Conservation (phyloP, 2,113 vertebrate genomes). For the Dicrurus megarhynchus region DNA sequence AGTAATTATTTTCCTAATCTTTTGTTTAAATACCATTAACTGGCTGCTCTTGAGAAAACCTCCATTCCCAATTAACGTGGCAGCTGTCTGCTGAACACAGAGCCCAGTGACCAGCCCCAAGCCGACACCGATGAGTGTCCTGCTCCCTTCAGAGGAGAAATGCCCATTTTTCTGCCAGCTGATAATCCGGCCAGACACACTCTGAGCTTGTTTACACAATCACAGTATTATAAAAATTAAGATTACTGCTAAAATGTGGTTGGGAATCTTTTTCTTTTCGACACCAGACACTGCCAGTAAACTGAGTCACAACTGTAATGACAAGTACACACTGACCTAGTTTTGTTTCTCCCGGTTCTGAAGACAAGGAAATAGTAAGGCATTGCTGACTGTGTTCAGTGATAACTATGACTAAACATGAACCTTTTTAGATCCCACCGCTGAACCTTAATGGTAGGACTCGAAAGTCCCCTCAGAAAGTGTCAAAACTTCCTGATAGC, state of each 20-base stretch:
- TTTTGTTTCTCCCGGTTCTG: slow-evolving; percentile 47
- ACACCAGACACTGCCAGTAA: slow-evolving; percentile 39
- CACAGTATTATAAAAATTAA: background rate
- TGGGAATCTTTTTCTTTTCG: slow-evolving; percentile 6
- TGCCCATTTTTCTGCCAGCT: background rate
- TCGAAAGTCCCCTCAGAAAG: background rate
- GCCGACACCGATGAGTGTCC: background rate
- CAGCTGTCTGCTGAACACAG: slow-evolving; percentile 29
- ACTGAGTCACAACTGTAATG: slow-evolving; percentile 52
- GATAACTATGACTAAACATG: slow-evolving; percentile 52
- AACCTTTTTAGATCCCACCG: slow-evolving; percentile 25
- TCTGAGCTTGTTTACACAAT: background rate
- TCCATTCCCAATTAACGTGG: background rate
- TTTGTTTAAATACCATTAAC: slow-evolving; percentile 58
- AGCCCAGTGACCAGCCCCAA: background rate
- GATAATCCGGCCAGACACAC: background rate
- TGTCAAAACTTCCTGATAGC: background rate
- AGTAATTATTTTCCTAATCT: slow-evolving; percentile 52
- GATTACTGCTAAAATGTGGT: background rate
- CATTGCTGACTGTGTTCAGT: slow-evolving; percentile 7
- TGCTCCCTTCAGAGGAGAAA: background rate
- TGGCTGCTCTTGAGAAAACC: slow-evolving; percentile 42
- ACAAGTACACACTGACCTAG: slow-evolving; percentile 50
- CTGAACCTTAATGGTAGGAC: background rate
- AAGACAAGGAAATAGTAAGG: slow-evolving; percentile 30